Conservation (phyloP, 2,797 vertebrate species). For the Peromyscus eremicus region DNA sequence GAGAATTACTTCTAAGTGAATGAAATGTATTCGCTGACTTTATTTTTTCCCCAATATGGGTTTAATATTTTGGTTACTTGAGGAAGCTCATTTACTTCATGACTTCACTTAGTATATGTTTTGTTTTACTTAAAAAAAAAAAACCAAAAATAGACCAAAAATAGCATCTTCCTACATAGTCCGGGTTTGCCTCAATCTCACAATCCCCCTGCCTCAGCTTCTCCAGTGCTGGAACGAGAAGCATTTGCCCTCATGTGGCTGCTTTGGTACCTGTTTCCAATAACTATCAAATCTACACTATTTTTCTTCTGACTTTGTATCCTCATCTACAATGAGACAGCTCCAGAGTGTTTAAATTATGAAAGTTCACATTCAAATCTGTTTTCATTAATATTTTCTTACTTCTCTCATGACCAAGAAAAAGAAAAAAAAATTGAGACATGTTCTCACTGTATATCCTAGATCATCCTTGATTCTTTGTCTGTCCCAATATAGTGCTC, state of each 20-base stretch:
- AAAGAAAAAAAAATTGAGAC: neutral
- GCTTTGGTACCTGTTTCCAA: neutral
- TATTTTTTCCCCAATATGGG: neutral
- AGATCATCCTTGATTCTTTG: neutral
- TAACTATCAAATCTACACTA: neutral
- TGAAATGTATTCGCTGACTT: neutral
- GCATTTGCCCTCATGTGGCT: neutral
- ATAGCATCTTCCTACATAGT: neutral
- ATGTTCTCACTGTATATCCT: neutral
- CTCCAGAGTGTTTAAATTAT: slow-evolving; percentile 39
- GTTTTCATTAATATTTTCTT: neutral
- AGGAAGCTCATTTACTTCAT: neutral
- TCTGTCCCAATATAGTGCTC: neutral
- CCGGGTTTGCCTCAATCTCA: neutral
- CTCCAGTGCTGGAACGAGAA: neutral
- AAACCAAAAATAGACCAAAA: neutral
- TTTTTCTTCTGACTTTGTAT: neutral
- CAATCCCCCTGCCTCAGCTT: neutral
- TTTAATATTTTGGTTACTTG: neutral
- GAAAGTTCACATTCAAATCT: slow-evolving; percentile 24
- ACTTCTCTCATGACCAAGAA: neutral
- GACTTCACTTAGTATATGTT: neutral
- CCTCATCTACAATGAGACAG: neutral
- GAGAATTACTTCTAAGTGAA: slow-evolving; percentile 14
- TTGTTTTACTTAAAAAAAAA: neutral